Conservation (phyloP, 2,113 vertebrate genomes). For the Bungarus multicinctus region DNA sequence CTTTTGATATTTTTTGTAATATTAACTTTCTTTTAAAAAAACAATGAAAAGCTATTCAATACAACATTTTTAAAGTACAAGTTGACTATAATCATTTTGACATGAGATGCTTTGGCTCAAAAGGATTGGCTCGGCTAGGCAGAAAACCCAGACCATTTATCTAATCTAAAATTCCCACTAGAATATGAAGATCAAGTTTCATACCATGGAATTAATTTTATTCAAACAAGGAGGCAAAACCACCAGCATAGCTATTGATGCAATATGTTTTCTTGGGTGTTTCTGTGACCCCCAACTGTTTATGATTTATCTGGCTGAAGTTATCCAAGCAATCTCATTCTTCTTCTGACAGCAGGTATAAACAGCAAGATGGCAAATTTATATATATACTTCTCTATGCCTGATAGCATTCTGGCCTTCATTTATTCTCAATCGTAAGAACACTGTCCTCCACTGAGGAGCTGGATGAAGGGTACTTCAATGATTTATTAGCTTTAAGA, state of each 20-base stretch:
- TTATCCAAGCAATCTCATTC: background rate
- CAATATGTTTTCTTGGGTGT: background rate
- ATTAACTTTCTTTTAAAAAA: background rate
- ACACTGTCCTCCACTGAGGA: conserved; percentile 62
- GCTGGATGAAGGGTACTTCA: conserved; percentile 65
- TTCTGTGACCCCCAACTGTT: rapidly evolving
- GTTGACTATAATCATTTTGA: background rate
- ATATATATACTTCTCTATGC: conserved; percentile 1
- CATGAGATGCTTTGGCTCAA: background rate
- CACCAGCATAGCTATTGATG: background rate
- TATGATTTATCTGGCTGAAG: background rate
- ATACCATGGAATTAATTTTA: background rate
- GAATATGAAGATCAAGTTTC: background rate
- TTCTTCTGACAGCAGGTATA: conserved; percentile 14
- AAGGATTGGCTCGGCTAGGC: background rate
- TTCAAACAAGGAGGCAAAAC: background rate
- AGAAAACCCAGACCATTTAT: background rate
- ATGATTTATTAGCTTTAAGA: conserved; percentile 69
- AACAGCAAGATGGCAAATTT: conserved; percentile 11
- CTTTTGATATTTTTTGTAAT: background rate
- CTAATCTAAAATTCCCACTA: background rate
- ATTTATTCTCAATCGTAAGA: conserved; percentile 66
- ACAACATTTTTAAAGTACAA: background rate
- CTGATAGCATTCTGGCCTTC: conserved; percentile 52
- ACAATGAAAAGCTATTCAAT: background rate